Conservation (phyloP, 2,113 vertebrate species). For the Eudyptes chrysolophus region DNA sequence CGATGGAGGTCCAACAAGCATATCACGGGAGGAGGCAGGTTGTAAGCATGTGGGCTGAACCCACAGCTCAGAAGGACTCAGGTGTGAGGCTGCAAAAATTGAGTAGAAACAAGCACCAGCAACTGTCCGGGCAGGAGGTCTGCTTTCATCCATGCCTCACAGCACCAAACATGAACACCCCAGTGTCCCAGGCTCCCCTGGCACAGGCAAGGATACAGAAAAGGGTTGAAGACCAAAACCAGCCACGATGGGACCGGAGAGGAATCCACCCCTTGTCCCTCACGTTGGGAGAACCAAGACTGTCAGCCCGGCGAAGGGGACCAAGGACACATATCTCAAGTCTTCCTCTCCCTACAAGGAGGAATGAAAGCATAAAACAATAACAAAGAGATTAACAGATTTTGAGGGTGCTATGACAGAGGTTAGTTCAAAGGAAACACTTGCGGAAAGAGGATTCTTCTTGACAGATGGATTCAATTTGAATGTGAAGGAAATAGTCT, state of each 20-base stretch:
- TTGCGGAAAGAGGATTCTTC: neutral
- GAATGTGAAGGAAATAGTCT: neutral
- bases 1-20: rapidly evolving
- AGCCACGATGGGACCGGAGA: neutral
- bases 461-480: neutral
- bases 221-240: neutral
- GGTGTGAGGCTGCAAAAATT: neutral
- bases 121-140: neutral
- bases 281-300: neutral
- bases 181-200: neutral
- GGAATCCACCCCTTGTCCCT: neutral
- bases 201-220: neutral
- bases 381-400: neutral
- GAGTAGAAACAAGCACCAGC: neutral
- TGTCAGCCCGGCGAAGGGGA: neutral
- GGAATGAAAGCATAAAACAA: neutral
- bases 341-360: neutral
- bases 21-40: rapidly evolving
- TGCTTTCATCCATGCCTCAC: neutral
- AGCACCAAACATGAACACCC: neutral
- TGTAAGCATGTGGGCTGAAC: neutral
- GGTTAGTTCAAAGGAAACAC: neutral
- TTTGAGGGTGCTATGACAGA: neutral
- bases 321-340: neutral
- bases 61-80: neutral